Conservation (phyloP, 1,140 invertebrate species). For the Saccostrea glomerata region DNA sequence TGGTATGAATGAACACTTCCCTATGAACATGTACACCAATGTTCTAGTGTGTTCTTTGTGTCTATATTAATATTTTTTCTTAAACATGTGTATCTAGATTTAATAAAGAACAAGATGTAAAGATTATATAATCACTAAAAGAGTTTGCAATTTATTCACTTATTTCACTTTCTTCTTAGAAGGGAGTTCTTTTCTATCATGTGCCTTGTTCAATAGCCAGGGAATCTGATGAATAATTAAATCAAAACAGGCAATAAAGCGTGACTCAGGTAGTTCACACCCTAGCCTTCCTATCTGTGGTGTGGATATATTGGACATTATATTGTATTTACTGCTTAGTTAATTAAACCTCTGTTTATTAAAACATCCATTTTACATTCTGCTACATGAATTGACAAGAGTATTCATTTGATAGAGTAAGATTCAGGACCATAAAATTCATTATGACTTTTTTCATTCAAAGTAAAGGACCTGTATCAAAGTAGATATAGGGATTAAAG, state of each 20-base stretch:
- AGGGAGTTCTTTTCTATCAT: not conserved
- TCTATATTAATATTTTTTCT: no score
- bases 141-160: not conserved
- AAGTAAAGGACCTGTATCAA: no score
- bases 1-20: no score
- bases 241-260: constrained; percentile 5
- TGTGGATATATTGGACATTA: not conserved
- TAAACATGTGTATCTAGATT: no score
- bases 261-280: constrained; percentile 5
- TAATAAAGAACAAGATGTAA: no score
- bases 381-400: not conserved
- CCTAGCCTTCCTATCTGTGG: not conserved
- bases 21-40: no score
- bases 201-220: not conserved
- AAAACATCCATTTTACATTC: not conserved
- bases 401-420: not conserved
- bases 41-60: no score
- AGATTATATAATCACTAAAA: not conserved
- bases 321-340: not conserved
- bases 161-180: not conserved
- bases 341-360: not conserved
- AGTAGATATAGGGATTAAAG: no score
- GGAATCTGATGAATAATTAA: constrained; percentile 31
- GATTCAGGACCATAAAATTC: no score
- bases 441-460: no score